phyloP scores from a whole-genome alignment of 2,797 vertebrate species.

The Iguana delicatissima region DNA sequence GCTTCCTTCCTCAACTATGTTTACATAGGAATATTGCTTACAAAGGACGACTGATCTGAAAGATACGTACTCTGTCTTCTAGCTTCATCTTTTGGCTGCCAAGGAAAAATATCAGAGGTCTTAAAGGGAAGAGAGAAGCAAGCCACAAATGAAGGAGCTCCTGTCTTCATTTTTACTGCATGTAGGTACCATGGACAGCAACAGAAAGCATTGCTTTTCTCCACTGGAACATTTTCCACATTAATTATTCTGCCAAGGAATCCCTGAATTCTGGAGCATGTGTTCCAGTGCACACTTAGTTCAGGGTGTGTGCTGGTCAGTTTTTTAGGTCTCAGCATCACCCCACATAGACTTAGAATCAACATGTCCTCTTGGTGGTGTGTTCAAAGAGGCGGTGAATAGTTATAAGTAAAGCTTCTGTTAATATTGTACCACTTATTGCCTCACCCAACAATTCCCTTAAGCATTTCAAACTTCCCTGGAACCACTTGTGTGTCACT shows the following conservation, averaged over 20 bases:
- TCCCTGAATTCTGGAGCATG: neutral
- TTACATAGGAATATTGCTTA: neutral
- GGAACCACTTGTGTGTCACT: neutral
- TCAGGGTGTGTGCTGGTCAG: neutral
- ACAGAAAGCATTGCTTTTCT: neutral
- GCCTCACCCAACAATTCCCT: too few relatives aligned
- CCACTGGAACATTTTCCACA: neutral
- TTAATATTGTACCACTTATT: neutral
- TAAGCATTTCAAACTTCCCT: neutral
- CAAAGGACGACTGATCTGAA: neutral
- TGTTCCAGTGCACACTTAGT: too few relatives aligned
- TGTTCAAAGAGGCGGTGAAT: neutral
- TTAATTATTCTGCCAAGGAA: neutral
- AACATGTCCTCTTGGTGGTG: neutral
- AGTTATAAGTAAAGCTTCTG: neutral
- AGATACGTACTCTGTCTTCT: slow-evolving; percentile 59
- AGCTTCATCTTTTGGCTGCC: slow-evolving; percentile 77
- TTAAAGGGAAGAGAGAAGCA: neutral
- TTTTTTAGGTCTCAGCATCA: too few relatives aligned
- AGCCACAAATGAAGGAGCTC: rapidly evolving
- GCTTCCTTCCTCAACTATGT: too few relatives aligned
- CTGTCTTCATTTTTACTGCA: neutral
- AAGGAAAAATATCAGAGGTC: slow-evolving; percentile 58
- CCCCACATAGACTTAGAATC: neutral
- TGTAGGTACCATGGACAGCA: slow-evolving; percentile 20